Evolutionary conservation across 2,797 vertebrate species (phyloP), one percentile per base, ranked within the genome.

Genomic region (Enteromius anoplus): DNA sequence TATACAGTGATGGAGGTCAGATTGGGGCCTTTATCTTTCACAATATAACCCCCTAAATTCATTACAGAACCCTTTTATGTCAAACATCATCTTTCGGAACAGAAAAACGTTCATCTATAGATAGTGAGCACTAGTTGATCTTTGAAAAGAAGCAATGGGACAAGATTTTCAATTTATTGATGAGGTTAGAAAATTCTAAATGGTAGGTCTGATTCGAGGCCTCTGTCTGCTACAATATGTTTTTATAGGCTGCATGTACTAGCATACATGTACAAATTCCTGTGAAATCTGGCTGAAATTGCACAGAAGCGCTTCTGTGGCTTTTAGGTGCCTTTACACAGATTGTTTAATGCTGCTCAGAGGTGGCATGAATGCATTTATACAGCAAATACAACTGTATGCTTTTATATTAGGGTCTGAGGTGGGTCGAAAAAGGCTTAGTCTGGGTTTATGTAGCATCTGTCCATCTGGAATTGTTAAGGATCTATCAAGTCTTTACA

Each of bases 31-130:
- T 78, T 21, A 49, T 79, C 10, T 23, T 58, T 70, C 1, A 3
- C 53, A 60, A 11, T 26, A 1, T 34, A 60, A 37, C 17, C 4
- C 21, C 3, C 40, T 79, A 0, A 12, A 79, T 53, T 40, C 2
- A 11, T 23, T 17, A 80, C 49, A 42, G 65, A 69, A 17, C 0
- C 6, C 40, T 71, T 45, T 58, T 26, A n/a, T 12, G 2, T 49
- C 29, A 72, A 62, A 70, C 49, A 65, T 40, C 15, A 34, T 68
- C 21, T 29, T 14, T 42, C 5, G 3, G 37, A 47, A 29, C 11
- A 10, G 72, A 40, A 60, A 42, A n/a, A 26, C 2, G 19, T 42
- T 26, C 87, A 88, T 88, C 83, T 86, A 78, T 14, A 47, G 3
- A 47, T 47, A 42, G 34, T 62, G 45, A 49, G 75, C 4, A 29